Evolutionary conservation across 2,113 vertebrate genomes (phyloP), one percentile per base, ranked within the genome.

Genomic region (Mastomys coucha): DNA sequence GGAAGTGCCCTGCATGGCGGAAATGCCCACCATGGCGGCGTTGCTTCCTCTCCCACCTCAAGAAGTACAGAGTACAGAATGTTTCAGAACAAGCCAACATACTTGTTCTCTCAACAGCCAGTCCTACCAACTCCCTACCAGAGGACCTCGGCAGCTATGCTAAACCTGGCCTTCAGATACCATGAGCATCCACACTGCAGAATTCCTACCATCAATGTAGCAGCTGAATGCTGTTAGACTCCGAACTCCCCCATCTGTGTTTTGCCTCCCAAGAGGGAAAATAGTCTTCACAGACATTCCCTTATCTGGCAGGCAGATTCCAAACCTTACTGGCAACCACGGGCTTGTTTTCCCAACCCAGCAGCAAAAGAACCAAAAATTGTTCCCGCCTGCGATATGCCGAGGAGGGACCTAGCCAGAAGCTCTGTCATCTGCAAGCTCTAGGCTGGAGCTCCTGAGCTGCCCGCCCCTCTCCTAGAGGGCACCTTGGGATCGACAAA

Each of bases 181-280:
- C 96, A 93, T 69, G 95, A 98, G 97, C 97, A 97, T 96, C 97
- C 97, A 89, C 92, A 73, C 94, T 56, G 97, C 98, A 98, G 98
- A 98, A 98, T 97, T 97, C 94, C 97, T 97, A 96, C 97, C 98
- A 97, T 92, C 98, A 98, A 98, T 96, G 98, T 98, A 98, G 98
- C 98, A 98, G 98, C 98, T 98, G 98, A 98, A 98, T 98, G 96
- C 98, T 98, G 98, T 97, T 98, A 98, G 98, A 95, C 97, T 98
- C 98, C 98, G 97, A 98, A 98, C 98, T 98, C 98, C 98, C 98
- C 98, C 98, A 98, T 99, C 98, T 99, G 98, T 98, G 98, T 98
- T 98, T 98, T 98, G 98, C 98, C 97, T 99, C 98, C 98, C 98
- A 97, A 98, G 98, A 99, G 98, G 99, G 98, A 98, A 98, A 98